These are phyloP conservation scores for Troides helena DNA, from an alignment of 2,888 invertebrate species.

Conservation along the genomic window DNA sequence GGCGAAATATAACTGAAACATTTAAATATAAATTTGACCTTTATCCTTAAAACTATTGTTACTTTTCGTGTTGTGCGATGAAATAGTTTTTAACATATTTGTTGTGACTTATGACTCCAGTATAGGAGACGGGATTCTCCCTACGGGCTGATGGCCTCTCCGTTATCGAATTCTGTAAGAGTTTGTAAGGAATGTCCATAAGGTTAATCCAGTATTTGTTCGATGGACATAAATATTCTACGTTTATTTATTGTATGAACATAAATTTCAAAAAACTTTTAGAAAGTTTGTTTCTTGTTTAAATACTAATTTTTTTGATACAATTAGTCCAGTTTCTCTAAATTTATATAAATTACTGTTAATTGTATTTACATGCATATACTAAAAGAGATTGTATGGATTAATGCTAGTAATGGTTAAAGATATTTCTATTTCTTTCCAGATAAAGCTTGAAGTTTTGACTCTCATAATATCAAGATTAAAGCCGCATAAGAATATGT, in stretches of 20 bases:
- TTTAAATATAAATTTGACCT: too few relatives aligned
- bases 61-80: not conserved
- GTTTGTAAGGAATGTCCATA: not conserved
- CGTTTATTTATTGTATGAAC: not conserved
- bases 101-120: not conserved
- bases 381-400: too few relatives aligned
- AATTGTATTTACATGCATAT: too few relatives aligned
- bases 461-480: conserved; percentile 20
- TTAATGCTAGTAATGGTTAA: too few relatives aligned
- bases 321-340: too few relatives aligned
- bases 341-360: too few relatives aligned
- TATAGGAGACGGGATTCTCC: not conserved
- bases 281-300: too few relatives aligned
- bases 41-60: not conserved
- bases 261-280: too few relatives aligned
- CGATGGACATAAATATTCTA: not conserved
- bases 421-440: conserved; percentile 2
- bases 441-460: conserved; percentile 23
- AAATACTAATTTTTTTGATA: too few relatives aligned
- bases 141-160: not conserved
- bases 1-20: not conserved
- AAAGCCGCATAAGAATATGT: conserved; percentile 46
- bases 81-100: not conserved
- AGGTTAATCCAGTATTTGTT: conserved; percentile 1
- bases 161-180: conserved; percentile 6